phyloP scores from a whole-genome alignment of 2,113 vertebrate species.

The Fulica atra region DNA sequence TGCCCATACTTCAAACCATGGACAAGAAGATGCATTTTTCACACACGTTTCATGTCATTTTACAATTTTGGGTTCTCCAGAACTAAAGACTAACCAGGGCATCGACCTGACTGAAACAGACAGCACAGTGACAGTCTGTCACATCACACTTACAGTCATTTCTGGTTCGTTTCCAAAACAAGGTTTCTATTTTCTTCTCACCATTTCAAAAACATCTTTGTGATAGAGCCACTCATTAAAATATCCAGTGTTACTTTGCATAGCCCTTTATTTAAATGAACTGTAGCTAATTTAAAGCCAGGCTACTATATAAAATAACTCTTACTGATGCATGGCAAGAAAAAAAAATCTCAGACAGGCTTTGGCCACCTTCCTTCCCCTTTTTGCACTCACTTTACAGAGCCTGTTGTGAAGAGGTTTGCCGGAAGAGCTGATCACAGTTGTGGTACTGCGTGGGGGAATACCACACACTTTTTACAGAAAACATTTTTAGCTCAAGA shows the following conservation, averaged over 20 bases:
- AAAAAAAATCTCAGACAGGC: neutral
- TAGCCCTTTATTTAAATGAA: slow-evolving; percentile 55
- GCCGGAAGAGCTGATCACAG: neutral
- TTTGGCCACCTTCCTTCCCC: neutral
- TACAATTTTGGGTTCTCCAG: neutral
- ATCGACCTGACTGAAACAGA: neutral
- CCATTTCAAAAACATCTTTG: neutral
- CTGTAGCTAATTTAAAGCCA: neutral
- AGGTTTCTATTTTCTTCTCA: neutral
- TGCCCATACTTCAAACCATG: too few relatives aligned
- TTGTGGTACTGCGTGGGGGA: neutral
- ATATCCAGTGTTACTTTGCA: slow-evolving; percentile 29
- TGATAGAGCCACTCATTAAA: neutral
- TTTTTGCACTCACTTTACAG: neutral
- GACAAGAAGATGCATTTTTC: neutral
- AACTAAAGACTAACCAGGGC: neutral
- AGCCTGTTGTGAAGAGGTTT: neutral
- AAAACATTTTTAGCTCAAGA: neutral
- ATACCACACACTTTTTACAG: neutral
- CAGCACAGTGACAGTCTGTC: neutral
- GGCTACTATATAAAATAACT: neutral
- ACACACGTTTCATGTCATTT: neutral
- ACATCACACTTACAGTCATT: neutral
- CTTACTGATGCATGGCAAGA: neutral
- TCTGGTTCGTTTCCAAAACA: neutral